These are phyloP conservation scores for Hippocampus barbouri DNA, from an alignment of 2,113 vertebrate species.

Conservation along the genomic window DNA sequence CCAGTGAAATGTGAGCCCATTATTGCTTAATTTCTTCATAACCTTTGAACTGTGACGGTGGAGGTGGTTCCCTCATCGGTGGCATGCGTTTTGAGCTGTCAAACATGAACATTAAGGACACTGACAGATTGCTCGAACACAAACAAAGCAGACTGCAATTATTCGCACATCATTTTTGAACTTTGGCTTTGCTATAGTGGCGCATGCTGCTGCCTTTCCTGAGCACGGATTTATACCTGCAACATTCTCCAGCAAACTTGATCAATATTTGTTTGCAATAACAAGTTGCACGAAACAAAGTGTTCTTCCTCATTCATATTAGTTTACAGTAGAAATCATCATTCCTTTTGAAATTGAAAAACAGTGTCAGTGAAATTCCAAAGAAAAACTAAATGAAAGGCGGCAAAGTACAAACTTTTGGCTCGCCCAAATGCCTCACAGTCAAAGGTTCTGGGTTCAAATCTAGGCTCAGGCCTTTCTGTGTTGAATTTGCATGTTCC, in stretches of 20 bases:
- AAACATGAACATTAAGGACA: constrained; percentile 15
- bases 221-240: too few species aligned
- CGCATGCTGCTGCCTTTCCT: not conserved
- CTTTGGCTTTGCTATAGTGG: not conserved
- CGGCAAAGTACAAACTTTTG: too few species aligned
- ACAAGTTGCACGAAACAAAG: not conserved
- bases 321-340: not conserved
- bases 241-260: too few species aligned
- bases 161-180: not conserved
- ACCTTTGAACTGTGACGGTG: constrained; percentile 37
- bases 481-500: too few species aligned
- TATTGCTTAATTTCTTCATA: constrained; percentile 34
- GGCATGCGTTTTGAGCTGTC: constrained; percentile 12
- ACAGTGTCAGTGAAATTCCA: not conserved
- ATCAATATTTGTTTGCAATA: too few species aligned
- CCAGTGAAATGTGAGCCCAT: constrained; percentile 29
- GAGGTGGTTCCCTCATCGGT: constrained; percentile 31
- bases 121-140: constrained; percentile 8
- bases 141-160: not conserved
- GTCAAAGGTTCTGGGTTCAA: too few species aligned
- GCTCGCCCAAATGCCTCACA: too few species aligned
- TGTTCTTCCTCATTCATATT: not conserved
- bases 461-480: too few species aligned
- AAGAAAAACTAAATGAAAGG: too few species aligned
- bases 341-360: not conserved